Percentiles rank a stretch among this genome's conserved stretches.
These are phyloP conservation scores for Echinarachnius parma DNA, from an alignment of 53 echinoderm and acorn worm genomes.

Conservation along the genomic window DNA sequence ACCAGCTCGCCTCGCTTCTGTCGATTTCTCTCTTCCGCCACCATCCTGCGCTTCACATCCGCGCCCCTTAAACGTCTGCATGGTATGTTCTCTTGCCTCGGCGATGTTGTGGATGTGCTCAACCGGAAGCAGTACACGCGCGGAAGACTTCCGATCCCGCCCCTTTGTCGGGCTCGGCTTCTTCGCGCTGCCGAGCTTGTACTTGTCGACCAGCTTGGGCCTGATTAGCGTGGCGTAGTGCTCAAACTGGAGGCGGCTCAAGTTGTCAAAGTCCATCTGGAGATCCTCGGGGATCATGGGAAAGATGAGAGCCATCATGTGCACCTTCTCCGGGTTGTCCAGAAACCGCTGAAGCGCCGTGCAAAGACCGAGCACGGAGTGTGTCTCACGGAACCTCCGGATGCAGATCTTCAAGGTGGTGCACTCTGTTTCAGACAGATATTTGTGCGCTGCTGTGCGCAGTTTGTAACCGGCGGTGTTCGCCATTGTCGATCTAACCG, in stretches of 20 bases:
- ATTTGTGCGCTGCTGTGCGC: constrained; percentile 69
- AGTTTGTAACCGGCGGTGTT: constrained; percentile 62
- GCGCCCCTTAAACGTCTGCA: constrained; percentile 35
- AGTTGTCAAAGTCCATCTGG: constrained; percentile 68
- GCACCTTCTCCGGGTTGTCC: constrained; percentile 65
- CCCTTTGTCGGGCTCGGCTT: constrained; percentile 26
- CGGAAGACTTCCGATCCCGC: constrained; percentile 23
- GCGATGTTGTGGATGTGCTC: constrained; percentile 55
- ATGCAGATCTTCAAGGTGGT: constrained; percentile 68
- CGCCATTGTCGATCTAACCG: constrained; percentile 27
- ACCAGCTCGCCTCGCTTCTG: constrained; percentile 28
- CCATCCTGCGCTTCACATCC: constrained; percentile 27
- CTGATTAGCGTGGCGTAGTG: constrained; percentile 46
- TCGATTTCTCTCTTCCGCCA: constrained; percentile 44
- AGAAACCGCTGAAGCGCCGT: constrained; percentile 71
- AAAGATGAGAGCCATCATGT: constrained; percentile 62
- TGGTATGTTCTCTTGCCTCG: constrained; percentile 43
- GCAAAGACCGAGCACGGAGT: constrained; percentile 75
- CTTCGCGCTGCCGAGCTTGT: constrained; percentile 21
- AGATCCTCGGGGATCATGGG: constrained; percentile 75
- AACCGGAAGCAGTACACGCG: constrained; percentile 55
- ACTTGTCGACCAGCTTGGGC: constrained; percentile 47
- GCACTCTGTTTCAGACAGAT: constrained; percentile 73
- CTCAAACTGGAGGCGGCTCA: constrained; percentile 80
- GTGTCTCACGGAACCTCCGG: constrained; percentile 69